Base-by-base conservation (phyloP, 2,113 vertebrate genomes). In the Bothrops jararaca region DNA sequence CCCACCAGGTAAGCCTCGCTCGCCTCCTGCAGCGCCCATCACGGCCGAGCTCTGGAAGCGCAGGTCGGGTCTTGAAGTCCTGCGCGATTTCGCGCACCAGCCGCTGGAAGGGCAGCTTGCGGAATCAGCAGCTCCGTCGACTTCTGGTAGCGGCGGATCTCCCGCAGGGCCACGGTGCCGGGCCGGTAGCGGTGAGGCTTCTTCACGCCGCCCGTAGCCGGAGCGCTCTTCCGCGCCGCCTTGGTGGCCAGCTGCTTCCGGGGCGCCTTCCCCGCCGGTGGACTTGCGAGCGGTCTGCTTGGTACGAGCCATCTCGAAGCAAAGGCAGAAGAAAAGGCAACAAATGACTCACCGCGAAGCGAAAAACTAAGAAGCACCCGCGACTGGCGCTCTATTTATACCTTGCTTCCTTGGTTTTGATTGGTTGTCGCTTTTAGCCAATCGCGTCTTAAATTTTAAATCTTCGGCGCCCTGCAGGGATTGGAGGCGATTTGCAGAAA, bases 151-250 rank as follows among this genome's bases (percentile, higher is more conserved):
- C 85, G 91, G 0, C 91, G 85, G 48, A 88, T 88, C 91, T 92
- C 91, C 0, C 86, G 29, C 12, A 92, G 86, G 6, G 91, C 91
- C 1, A 92, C 64, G 4, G 64, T 69, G 12, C 64, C 64, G 0
- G 64, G 64, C 4, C 64, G 64, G 29, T 69, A 69, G 13, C 64
- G 64, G 64, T 69, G 64, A 15, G 64, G 64, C 13, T 69, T 69
- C 29, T 69, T 69, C 64, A 86, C 97, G 22, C 98, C 98, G 0
- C 98, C 98, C 0, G 98, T 98, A 89, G 98, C 98, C 0, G 98
- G 98, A 0, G 97, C 97, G n/a, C 97, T 97, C 88, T 97, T 97
- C 5, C 97, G 96, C 0, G 97, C 97, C 0, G 97, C 97, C n/a
- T 97, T 97, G 0, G 97, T 97, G 9, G 97, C 97, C 52, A 97